Evolutionary conservation across 2,113 vertebrate genomes (phyloP), one percentile per base, ranked within the genome.

Genomic region (Puffinus mauretanicus): DNA sequence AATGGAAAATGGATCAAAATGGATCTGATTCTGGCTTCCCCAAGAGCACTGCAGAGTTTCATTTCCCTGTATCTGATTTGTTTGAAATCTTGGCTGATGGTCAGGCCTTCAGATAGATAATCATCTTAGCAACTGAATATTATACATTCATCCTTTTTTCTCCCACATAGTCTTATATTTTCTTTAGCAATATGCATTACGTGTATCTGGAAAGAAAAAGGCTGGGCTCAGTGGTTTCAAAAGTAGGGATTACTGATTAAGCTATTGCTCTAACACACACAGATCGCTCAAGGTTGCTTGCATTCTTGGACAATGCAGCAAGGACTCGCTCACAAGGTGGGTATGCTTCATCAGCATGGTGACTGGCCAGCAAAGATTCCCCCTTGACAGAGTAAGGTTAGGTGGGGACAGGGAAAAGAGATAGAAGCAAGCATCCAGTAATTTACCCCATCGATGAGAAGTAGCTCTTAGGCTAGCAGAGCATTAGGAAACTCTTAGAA

Each of bases 1-100:
- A 82, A 90, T 55, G 79, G 66, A 86, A 95, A 93, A 92, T 52
- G 25, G 83, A 86, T 86, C 86, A 55, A 71, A 89, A 61, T 36
- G 36, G 52, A 46, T 61, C 86, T 34, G 52, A 81, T 52, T 86
- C 86, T 8, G 49, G 75, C n/a, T 84, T 89, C 83, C 77, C 57
- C 0, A 0, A 64, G 29, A 64, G 27, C 36, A 17, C 47, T 4
- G 15, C 29, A 24, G 72, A 58, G n/a, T 77, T 83, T 88, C 8
- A 60, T 83, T 90, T 78, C 55, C 38, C 30, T 44, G 27, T 8
- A 65, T 71, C 57, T 72, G 83, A 73, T 80, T 91, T 73, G 40
- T 54, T 73, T 75, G 71, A 82, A 86, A 61, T 65, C 61, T 70
- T 79, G 84, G 61, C 71, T 89, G 61, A 81, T n/a, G 52, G 67